Evolutionary conservation across 1,140 invertebrate species (phyloP).

Genomic region (Steinernema khuongi): DNA sequence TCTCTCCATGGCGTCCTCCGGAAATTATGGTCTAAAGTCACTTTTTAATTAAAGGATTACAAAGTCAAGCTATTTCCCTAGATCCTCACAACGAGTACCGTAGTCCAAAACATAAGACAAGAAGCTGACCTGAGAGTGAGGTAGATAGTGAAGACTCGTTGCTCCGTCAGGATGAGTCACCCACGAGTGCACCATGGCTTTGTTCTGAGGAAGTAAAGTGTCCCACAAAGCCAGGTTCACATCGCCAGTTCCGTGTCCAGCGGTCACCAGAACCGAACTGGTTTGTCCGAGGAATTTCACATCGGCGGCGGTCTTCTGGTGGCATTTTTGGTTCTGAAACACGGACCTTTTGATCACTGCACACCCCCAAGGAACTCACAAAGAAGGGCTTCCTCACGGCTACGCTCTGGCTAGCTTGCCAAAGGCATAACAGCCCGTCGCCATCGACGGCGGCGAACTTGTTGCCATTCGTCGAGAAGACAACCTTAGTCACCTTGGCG

Average conservation of each 20-base stretch:
- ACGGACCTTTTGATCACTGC: constrained; percentile 9
- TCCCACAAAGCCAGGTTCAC: constrained; percentile 98
- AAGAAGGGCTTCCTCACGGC: constrained; percentile 83
- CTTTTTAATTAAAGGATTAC: too few species aligned
- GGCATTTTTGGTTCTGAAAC: constrained; percentile 84
- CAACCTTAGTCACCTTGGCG: constrained; percentile 89
- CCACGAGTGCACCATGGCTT: constrained; percentile 72
- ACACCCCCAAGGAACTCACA: constrained; percentile 69
- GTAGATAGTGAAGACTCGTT: constrained; percentile 49
- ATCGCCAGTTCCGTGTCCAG: constrained; percentile 89
- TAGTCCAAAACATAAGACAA: constrained; percentile 45
- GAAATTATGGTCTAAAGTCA: constrained; percentile 69
- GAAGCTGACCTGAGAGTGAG: constrained; percentile 48
- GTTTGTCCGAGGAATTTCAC: constrained; percentile 89
- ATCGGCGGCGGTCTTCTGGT: constrained; percentile 91
- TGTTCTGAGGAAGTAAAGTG: constrained; percentile 86
- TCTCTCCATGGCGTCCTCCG: constrained; percentile 88
- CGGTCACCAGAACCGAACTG: constrained; percentile 91
- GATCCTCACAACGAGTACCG: too few species aligned
- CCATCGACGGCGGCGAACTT: constrained; percentile 65
- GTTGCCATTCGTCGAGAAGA: constrained; percentile 92
- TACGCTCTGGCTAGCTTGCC: constrained; percentile 77
- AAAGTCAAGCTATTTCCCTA: too few species aligned
- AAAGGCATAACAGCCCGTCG: constrained; percentile 57
- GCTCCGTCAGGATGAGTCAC: constrained; percentile 51